These are phyloP conservation scores for Scrobipalpa costella DNA, from an alignment of 2,888 invertebrate species.

Conservation along the genomic window DNA sequence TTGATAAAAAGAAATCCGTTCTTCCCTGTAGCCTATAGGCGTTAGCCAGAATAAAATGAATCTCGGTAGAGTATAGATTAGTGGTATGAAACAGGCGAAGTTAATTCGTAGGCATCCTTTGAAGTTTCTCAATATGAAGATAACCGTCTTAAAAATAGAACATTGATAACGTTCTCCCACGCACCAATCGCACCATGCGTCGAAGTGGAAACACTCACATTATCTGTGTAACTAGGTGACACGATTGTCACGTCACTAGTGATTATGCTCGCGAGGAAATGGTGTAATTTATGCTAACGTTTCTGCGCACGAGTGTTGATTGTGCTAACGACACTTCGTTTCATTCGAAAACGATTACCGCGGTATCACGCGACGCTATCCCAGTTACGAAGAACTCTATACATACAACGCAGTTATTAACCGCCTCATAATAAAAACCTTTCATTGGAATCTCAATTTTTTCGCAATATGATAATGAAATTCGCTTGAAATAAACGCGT, in stretches of 20 bases:
- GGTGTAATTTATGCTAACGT: constrained; percentile 40
- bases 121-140: no score
- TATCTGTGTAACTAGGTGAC: constrained; percentile 23
- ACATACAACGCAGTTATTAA: constrained; percentile 30
- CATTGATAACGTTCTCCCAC: no score
- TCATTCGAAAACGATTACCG: constrained; percentile 57
- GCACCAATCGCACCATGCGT: no score
- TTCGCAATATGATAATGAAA: not conserved
- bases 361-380: constrained; percentile 46
- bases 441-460: not conserved
- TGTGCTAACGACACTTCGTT: constrained; percentile 48
- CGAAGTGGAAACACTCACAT: not conserved
- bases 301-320: constrained; percentile 43
- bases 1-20: no score
- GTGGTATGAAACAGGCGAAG: no score
- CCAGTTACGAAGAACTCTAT: constrained; percentile 39
- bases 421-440: constrained; percentile 10
- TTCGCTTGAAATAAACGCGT: not conserved
- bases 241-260: constrained; percentile 14
- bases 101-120: no score
- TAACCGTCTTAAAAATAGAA: no score
- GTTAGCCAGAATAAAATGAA: no score
- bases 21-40: no score
- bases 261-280: constrained; percentile 30
- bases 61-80: no score